Conservation (phyloP, 2,888 invertebrate genomes). For the Heliconius hortense region DNA sequence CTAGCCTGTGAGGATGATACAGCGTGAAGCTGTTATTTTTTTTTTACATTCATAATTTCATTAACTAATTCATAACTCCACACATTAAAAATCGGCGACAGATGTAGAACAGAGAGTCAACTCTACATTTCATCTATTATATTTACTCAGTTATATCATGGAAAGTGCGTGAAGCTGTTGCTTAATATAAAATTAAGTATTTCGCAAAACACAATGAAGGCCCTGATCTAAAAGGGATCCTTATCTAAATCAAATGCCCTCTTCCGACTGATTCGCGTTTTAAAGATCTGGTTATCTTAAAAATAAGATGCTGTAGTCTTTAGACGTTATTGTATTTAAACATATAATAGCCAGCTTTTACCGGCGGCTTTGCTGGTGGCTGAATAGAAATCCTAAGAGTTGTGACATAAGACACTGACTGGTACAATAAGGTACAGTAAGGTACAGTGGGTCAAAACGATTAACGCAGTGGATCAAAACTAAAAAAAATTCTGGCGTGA, state of each 20-base stretch:
- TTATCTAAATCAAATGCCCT: slow-evolving; percentile 49
- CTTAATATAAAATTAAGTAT: background rate
- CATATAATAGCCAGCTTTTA: no score
- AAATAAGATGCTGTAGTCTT: slow-evolving; percentile 25
- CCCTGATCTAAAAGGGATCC: slow-evolving; percentile 42
- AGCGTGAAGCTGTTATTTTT: no score
- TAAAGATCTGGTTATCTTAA: slow-evolving; percentile 41
- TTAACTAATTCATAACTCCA: no score
- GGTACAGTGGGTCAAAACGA: no score
- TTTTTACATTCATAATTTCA: no score
- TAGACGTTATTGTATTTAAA: background rate
- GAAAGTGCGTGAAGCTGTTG: background rate
- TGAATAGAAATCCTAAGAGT: no score
- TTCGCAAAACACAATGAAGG: slow-evolving; percentile 28
- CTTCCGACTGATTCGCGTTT: slow-evolving; percentile 39
- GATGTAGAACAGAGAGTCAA: background rate
- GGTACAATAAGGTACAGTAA: no score
- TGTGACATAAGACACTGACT: no score
- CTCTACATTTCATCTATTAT: background rate
- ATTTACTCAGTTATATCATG: background rate
- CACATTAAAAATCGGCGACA: background rate
- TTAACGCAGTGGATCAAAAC: no score
- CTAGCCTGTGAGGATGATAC: no score
- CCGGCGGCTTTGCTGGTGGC: no score
- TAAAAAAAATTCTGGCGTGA: no score